These are phyloP conservation scores for Callimico goeldii DNA, from an alignment of 2,797 vertebrate species.

Conservation along the genomic window DNA sequence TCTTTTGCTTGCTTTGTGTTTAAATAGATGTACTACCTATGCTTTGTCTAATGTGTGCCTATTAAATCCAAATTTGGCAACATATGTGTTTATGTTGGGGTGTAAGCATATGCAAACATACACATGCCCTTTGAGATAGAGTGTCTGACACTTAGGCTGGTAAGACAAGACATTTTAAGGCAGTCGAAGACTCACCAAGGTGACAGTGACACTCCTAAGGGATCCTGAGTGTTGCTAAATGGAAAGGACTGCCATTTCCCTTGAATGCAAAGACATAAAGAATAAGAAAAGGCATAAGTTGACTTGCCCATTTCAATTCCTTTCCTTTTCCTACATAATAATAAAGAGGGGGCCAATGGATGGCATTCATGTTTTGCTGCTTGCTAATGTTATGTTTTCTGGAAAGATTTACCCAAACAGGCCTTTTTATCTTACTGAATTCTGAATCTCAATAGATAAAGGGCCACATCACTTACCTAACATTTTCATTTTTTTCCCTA, in stretches of 20 bases:
- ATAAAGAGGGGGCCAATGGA: slow-evolving; percentile 43
- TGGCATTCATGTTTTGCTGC: not conserved
- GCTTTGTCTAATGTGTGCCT: not conserved
- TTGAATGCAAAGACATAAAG: slow-evolving; percentile 38
- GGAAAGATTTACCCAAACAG: slow-evolving; percentile 43
- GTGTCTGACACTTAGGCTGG: not conserved
- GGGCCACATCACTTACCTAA: not conserved
- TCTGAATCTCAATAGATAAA: slow-evolving; percentile 27
- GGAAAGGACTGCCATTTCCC: slow-evolving; percentile 11
- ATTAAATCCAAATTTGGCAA: not conserved
- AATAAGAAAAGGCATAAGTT: not conserved
- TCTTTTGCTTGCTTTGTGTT: slow-evolving; percentile 10
- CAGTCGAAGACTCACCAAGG: not conserved
- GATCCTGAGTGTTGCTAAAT: not conserved
- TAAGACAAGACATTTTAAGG: slow-evolving; percentile 34
- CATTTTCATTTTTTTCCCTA: not conserved
- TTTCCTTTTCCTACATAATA: slow-evolving; percentile 20
- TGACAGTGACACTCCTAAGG: slow-evolving; percentile 10
- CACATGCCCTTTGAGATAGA: not conserved
- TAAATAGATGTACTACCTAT: not conserved
- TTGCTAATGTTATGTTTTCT: slow-evolving; percentile 52
- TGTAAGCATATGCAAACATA: not conserved
- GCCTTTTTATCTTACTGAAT: slow-evolving; percentile 26
- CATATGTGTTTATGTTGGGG: not conserved
- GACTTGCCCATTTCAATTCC: slow-evolving; percentile 54